These are phyloP conservation scores for Calliscelio sp. DNA, from an alignment of 2,888 invertebrate species.

Conservation along the genomic window DNA sequence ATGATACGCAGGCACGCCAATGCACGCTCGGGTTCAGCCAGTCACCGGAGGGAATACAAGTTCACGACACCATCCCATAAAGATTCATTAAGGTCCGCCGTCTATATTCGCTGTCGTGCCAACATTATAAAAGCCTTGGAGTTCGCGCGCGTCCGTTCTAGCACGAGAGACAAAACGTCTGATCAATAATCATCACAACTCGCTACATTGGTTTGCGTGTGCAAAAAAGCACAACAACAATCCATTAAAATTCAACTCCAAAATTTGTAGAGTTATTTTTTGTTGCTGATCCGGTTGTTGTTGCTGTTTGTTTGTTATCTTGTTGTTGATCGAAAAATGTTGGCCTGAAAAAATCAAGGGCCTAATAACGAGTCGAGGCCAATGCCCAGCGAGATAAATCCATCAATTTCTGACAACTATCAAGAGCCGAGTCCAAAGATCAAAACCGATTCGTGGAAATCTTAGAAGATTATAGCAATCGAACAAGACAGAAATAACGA, in stretches of 20 bases:
- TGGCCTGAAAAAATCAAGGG: constrained; percentile 61
- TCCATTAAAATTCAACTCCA: constrained; percentile 37
- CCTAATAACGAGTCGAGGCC: constrained; percentile 57
- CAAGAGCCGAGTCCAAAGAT: constrained; percentile 68
- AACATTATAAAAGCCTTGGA: constrained; percentile 82
- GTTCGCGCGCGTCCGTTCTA: constrained; percentile 68
- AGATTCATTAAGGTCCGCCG: too few relatives aligned
- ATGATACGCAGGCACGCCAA: too few relatives aligned
- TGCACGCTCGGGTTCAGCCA: too few relatives aligned
- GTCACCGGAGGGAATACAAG: too few relatives aligned
- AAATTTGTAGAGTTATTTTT: too few relatives aligned
- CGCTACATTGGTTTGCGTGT: constrained; percentile 66
- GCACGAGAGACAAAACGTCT: constrained; percentile 80
- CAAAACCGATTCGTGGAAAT: constrained; percentile 68
- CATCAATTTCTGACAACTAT: constrained; percentile 72
- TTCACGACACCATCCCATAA: too few relatives aligned
- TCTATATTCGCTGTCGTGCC: constrained; percentile 84
- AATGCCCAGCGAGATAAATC: constrained; percentile 69
- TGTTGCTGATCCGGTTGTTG: too few relatives aligned
- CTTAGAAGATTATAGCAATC: constrained; percentile 65
- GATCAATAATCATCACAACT: constrained; percentile 84
- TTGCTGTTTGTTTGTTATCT: too few relatives aligned
- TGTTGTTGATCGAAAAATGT: too few relatives aligned
- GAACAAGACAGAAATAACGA: constrained; percentile 66
- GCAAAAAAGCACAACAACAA: constrained; percentile 49